Base-by-base conservation (phyloP, 2,888 invertebrate species). In the Micoletzkya japonica region DNA sequence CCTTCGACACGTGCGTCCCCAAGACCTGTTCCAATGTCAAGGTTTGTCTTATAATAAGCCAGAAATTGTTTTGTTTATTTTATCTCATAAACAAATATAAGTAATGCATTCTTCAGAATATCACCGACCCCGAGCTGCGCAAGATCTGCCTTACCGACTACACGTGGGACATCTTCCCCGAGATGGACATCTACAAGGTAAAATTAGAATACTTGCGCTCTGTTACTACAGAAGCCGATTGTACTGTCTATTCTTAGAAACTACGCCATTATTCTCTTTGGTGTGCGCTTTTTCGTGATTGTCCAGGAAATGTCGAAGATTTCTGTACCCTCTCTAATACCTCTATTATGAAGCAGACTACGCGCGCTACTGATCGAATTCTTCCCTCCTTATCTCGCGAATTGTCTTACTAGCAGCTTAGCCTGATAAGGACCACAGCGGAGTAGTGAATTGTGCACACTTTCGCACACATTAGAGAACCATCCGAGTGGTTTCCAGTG, bases 141-240 rank as follows among this genome's bases (percentile, higher is more conserved):
- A 64, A 78, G 28, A 73, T 81, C 14, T 81, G 80, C 59, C 78
- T 81, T 36, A 76, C 77, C 20, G 71, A 75, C 49, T 83, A 83
- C 74, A 81, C 80, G 3, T 83, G 83, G 83, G 83, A 83, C 59
- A 76, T 83, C 30, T 78, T 75, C 57, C 75, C 76, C 0, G 78
- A 81, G 24, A 82, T 77, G 54, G 83, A 83, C 52, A 84, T 83
- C 59, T 84, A n/a, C n/a, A n/a, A n/a, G n/a, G n/a, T n/a, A n/a
- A n/a, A n/a, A n/a, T n/a, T n/a, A n/a, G n/a, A n/a, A n/a, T n/a
- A n/a, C n/a, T n/a, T n/a, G n/a, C n/a, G n/a, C n/a, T n/a, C n/a
- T n/a, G n/a, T n/a, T n/a, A n/a, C n/a, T n/a, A n/a, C n/a, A n/a
- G n/a, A n/a, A n/a, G n/a, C n/a, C n/a, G n/a, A n/a, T n/a, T n/a